Evolutionary conservation across 2,113 vertebrate species (phyloP).

Genomic region (Cheirogaleus medius): DNA sequence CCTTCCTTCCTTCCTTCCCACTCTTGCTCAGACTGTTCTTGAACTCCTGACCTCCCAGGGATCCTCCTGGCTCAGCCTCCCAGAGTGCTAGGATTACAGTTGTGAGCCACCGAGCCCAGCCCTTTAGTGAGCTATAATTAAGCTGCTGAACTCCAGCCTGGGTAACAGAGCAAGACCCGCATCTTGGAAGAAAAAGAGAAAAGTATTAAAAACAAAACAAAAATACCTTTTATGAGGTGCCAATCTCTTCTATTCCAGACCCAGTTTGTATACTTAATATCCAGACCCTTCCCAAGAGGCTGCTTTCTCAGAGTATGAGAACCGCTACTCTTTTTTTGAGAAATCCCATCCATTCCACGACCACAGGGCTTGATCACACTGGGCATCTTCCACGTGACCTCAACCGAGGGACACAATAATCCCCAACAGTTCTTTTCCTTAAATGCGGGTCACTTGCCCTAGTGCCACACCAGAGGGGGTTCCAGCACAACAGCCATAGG

Average conservation of each 20-base stretch:
- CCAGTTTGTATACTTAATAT: neutral
- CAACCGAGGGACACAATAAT: neutral
- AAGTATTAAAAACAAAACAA: neutral
- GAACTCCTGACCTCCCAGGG: too few species aligned
- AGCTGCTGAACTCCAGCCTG: too few species aligned
- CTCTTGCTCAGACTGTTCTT: too few species aligned
- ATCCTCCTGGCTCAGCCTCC: too few species aligned
- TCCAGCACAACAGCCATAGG: neutral
- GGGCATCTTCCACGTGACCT: neutral
- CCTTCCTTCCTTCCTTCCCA: too few species aligned
- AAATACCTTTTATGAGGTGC: neutral
- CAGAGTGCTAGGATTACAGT: too few species aligned
- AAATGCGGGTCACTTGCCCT: neutral
- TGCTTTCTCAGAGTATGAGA: neutral
- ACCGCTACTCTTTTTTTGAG: too few species aligned
- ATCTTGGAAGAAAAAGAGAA: too few species aligned
- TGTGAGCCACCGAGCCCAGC: too few species aligned
- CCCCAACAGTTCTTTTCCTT: neutral
- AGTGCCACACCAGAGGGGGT: neutral
- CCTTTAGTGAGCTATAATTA: too few species aligned
- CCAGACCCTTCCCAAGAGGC: neutral
- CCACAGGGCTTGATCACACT: neutral
- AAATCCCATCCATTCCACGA: too few species aligned
- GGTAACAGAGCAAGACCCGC: too few species aligned
- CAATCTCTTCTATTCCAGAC: neutral